Percentiles rank a stretch among this genome's conserved stretches.
These are phyloP conservation scores for Nineta flava DNA, from an alignment of 2,888 invertebrate species.

Conservation along the genomic window DNA sequence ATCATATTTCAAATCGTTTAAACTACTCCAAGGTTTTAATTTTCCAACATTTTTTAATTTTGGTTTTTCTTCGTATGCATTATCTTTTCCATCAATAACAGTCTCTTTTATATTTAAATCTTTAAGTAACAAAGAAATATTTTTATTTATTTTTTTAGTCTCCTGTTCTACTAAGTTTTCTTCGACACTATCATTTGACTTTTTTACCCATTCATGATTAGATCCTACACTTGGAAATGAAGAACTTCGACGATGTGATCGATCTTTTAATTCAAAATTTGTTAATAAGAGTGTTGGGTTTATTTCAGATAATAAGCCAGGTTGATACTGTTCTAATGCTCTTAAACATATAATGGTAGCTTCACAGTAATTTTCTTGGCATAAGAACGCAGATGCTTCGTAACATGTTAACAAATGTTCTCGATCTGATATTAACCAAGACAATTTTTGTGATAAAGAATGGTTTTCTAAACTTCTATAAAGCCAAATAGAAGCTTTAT, in stretches of 20 bases:
- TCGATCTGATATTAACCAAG: constrained; percentile 43
- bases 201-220: constrained; percentile 7
- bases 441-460: constrained; percentile 38
- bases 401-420: constrained; percentile 42
- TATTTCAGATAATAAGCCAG: constrained; percentile 42
- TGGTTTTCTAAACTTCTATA: constrained; percentile 36
- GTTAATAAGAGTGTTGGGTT: constrained; percentile 30
- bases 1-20: constrained; percentile 23
- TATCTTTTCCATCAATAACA: constrained; percentile 5
- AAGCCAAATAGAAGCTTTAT: constrained; percentile 36
- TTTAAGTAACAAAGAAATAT: not conserved
- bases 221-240: constrained; percentile 31
- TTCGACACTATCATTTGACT: constrained; percentile 7
- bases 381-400: constrained; percentile 38
- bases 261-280: constrained; percentile 18
- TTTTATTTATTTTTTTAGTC: not conserved
- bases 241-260: constrained; percentile 35
- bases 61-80: constrained; percentile 18
- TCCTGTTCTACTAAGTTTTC: not conserved
- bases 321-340: constrained; percentile 46
- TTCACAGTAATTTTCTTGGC: constrained; percentile 40
- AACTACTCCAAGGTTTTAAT: constrained; percentile 28
- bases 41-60: constrained; percentile 16
- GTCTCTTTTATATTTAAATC: not conserved
- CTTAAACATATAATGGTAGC: constrained; percentile 43